Conservation (phyloP, 2,113 vertebrate species). For the Seriola aureovittata region DNA sequence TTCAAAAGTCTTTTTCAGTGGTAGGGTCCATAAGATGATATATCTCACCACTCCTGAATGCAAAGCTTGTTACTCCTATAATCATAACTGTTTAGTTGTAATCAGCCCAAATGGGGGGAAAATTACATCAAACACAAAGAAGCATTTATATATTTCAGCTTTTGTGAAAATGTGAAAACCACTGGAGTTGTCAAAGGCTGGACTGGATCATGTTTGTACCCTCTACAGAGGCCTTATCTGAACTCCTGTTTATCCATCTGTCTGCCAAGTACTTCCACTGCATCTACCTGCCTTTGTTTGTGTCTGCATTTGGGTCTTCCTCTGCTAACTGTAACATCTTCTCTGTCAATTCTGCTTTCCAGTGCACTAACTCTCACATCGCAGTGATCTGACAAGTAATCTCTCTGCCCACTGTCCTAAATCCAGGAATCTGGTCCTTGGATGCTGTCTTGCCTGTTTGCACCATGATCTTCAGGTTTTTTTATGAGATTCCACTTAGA, state of each 20-base stretch:
- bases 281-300: no score
- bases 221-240: background rate
- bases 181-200: background rate
- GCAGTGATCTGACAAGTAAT: background rate
- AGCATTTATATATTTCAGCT: background rate
- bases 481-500: background rate
- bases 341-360: no score
- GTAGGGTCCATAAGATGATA: background rate
- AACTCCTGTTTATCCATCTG: no score
- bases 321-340: no score
- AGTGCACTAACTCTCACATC: background rate
- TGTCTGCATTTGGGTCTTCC: no score
- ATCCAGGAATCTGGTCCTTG: background rate
- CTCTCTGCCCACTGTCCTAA: background rate
- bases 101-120: background rate
- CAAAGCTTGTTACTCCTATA: background rate
- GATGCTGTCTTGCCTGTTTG: background rate
- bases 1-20: background rate
- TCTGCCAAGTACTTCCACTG: no score
- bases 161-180: constrained; percentile 7
- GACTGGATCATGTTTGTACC: background rate
- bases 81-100: background rate
- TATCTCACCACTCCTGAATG: background rate
- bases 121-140: background rate
- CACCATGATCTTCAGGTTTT: background rate